Base-by-base conservation (phyloP, 2,797 vertebrate species). In the Spondyliosoma cantharus region DNA sequence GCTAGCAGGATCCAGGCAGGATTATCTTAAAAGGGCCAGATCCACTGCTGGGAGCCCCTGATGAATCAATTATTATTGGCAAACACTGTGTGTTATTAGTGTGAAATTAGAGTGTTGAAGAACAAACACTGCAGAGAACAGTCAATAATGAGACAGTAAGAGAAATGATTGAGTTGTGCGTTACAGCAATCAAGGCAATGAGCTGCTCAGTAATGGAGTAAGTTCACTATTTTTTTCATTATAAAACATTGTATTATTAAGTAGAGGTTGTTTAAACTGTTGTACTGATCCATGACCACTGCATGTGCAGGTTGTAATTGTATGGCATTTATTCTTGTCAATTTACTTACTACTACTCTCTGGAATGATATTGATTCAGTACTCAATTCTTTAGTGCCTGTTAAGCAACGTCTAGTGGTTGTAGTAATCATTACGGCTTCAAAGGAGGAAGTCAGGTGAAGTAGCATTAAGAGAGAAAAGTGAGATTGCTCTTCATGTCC, bases 1-100 rank as follows among this genome's bases (percentile, higher is more conserved):
- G 14, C 19, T 22, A 53, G 20, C 61, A 43, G n/a, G 37, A 56
- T 50, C 25, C 5, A 42, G 19, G 20, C 56, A 12, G 37, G 37
- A 56, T 86, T 82, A 89, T 91, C 87, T 85, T 0, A 52, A 86
- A 43, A 83, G 54, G 29, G 27, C 59, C 83, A 83, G 81, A 63
- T 52, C 58, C 69, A 50, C 50, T 5, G 37, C 56, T 46, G n/a
- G 15, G 20, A 56, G 70, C 29, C 2, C 8, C 70, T 24, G 76
- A 74, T 79, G 19, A 89, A 77, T 86, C 79, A 66, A 70, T 89
- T 81, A 71, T 77, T 57, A 85, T 16, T 48, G 61, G 69, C 56
- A 60, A 82, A 74, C 62, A 53, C 2, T 48, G 60, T 71, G 59
- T 67, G 57, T 77, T 52, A 67, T 74, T 59, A 37, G 77, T 72